Conservation (phyloP, 2,113 vertebrate species). For the Melanostigma gelatinosum region DNA sequence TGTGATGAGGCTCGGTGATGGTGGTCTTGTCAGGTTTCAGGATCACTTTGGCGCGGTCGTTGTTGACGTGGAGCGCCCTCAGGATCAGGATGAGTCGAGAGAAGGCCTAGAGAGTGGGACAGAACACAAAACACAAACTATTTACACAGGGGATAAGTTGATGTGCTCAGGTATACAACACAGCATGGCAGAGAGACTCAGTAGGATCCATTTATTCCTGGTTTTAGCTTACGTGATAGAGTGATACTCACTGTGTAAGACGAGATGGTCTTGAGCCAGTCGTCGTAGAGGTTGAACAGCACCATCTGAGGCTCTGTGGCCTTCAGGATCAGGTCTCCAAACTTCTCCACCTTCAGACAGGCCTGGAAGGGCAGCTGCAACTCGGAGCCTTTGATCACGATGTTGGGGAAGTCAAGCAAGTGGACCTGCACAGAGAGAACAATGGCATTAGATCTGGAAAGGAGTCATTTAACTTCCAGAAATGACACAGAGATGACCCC, state of each 20-base stretch:
- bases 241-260: conserved; percentile 92
- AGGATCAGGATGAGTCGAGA: conserved; percentile 98
- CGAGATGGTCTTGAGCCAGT: conserved; percentile 99
- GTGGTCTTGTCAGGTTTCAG: conserved; percentile 99
- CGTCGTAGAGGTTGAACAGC: conserved; percentile 98
- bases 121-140: conserved; percentile 16
- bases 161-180: not conserved
- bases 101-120: conserved; percentile 88
- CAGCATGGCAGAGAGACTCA: not conserved
- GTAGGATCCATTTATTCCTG: not conserved
- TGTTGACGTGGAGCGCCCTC: conserved; percentile 95
- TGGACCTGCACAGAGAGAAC: conserved; percentile 87
- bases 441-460: not conserved
- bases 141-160: conserved; percentile 28
- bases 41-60: conserved; percentile 98
- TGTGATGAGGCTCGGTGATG: conserved; percentile 97
- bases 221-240: not conserved
- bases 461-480: not conserved
- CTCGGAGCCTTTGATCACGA: conserved; percentile 99
- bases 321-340: conserved; percentile 98
- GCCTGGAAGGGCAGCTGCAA: conserved; percentile 99
- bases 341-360: conserved; percentile 99
- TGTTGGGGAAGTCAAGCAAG: conserved; percentile 99
- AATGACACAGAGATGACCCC: not conserved
- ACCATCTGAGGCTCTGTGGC: conserved; percentile 99